Percentiles rank a stretch among this genome's conserved stretches.
Conservation (phyloP, 2,888 invertebrate species). For the Saturnia japonica region DNA sequence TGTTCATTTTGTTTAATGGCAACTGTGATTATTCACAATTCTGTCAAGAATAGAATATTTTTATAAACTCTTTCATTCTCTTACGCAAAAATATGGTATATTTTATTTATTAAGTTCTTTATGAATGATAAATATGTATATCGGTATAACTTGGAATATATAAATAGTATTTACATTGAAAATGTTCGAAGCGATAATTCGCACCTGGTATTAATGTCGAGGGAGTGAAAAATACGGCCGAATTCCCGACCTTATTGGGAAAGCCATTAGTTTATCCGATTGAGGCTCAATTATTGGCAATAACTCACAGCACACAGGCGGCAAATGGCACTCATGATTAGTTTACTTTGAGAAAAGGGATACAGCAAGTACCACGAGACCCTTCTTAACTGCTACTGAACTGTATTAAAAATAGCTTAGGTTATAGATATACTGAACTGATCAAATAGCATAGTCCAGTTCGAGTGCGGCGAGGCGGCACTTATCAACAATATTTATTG, state of each 20-base stretch:
- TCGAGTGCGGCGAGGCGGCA: no score
- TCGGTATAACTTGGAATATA: not conserved
- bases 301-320: slow-evolving; percentile 24
- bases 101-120: not conserved
- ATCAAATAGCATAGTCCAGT: no score
- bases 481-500: no score
- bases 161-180: slow-evolving; percentile 10
- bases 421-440: no score
- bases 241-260: slow-evolving; percentile 12
- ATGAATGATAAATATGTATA: not conserved
- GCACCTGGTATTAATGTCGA: slow-evolving; percentile 8
- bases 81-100: no score
- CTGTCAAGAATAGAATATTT: no score
- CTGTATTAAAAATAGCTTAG: not conserved
- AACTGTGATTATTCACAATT: no score
- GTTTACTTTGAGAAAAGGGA: not conserved
- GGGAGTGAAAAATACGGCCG: slow-evolving; percentile 16
- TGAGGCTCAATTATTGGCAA: slow-evolving; percentile 22
- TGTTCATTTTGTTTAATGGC: no score
- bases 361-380: not conserved
- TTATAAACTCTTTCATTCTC: no score
- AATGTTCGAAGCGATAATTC: slow-evolving; percentile 3
- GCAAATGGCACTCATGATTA: slow-evolving; percentile 6
- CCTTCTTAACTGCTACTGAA: not conserved
- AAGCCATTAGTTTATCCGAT: slow-evolving; percentile 17